Evolutionary conservation across 2,113 vertebrate genomes (phyloP).

Genomic region (Maccullochella peelii): DNA sequence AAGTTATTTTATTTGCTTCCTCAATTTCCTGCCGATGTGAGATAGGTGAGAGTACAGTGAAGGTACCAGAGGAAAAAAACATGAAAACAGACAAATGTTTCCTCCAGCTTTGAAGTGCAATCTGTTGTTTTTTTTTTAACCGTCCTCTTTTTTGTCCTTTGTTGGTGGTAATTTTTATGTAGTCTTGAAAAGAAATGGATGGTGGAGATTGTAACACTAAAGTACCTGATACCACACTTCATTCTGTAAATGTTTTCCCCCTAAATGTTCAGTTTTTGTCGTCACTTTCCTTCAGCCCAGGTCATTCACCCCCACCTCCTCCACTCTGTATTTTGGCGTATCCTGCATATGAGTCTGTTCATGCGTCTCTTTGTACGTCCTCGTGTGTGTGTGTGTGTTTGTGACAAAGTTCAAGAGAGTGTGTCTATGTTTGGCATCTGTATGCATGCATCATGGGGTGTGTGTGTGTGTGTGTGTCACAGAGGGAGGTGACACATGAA

Average conservation of each 20-base stretch:
- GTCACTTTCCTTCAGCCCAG: not conserved
- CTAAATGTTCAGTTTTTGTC: not conserved
- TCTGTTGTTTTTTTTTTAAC: constrained; percentile 48
- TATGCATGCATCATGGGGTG: constrained; percentile 12
- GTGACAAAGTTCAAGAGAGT: constrained; percentile 33
- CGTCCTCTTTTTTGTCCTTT: constrained; percentile 36
- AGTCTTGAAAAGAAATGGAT: constrained; percentile 45
- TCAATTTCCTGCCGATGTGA: constrained; percentile 72
- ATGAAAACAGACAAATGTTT: constrained; percentile 58
- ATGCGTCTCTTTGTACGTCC: not conserved
- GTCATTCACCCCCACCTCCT: constrained; percentile 1
- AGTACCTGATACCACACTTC: constrained; percentile 16
- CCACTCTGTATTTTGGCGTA: not conserved
- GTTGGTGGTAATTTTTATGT: constrained; percentile 44
- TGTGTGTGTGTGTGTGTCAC: constrained; percentile 25
- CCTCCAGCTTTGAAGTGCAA: constrained; percentile 72
- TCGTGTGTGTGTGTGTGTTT: not conserved
- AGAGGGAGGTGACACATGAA: constrained; percentile 76
- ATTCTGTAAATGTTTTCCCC: constrained; percentile 8
- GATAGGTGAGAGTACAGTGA: constrained; percentile 60
- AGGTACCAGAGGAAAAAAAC: constrained; percentile 51
- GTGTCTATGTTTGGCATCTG: constrained; percentile 32
- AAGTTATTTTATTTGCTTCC: constrained; percentile 54
- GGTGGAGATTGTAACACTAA: constrained; percentile 23
- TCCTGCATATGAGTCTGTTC: not conserved